Evolutionary conservation across 2,797 vertebrate species (phyloP), one percentile per base, ranked within the genome.

Genomic region (Danio aesculapii): DNA sequence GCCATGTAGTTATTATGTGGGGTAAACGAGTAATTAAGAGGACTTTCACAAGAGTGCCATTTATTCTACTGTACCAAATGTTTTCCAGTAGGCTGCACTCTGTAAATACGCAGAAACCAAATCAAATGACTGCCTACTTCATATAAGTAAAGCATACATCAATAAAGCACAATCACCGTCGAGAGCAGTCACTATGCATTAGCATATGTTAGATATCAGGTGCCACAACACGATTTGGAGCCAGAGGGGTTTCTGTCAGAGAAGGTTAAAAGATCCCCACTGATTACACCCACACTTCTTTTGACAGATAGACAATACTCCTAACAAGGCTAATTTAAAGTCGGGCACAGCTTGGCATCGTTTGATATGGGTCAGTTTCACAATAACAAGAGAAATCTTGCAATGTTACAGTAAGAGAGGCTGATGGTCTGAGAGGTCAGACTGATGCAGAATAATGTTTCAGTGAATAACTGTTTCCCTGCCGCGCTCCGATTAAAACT

Each of bases 371-470:
- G 78, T 84, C 86, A 83, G 83, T 84, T 87, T 69, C 83, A 85
- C 76, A 81, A 90, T 91, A 91, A 84, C 86, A 83, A 72, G 88
- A 91, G 84, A 92, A 89, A 90, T 90, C 91, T 90, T 92, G 88
- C 88, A 91, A 92, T 85, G 82, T 85, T 21, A 49, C 47, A 41
- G 43, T 16, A 4, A 64, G 49, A 62, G 1, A 50, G 13, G 30
- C 21, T 16, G 64, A 71, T 49, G 70, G 76, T 75, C 47, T 16
- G 69, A 63, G 67, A 79, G 74, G 57, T 71, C 77, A 71, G 47
- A 41, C 39, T 63, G 57, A 62, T n/a, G 57, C 17, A 16, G 17
- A 79, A 62, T 4, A 52, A 70, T 53, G 39, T 79, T 46, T 63
- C 17, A 12, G 41, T 46, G 10, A 72, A 52, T 63, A 17, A 79